phyloP scores from a whole-genome alignment of 2,888 invertebrate genomes.

The Brachycybe producta region DNA sequence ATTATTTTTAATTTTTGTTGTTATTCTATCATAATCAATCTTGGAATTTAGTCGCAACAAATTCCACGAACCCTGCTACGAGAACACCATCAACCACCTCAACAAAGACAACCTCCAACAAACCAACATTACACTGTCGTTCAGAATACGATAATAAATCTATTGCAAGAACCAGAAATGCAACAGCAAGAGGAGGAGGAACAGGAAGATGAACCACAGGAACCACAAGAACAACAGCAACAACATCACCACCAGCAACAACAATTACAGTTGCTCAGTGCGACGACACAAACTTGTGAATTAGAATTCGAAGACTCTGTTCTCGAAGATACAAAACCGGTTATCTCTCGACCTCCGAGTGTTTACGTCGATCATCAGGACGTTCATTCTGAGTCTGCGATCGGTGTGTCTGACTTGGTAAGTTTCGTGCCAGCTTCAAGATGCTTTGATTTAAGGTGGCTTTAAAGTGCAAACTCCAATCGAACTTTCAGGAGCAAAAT shows the following conservation, averaged over 20 bases:
- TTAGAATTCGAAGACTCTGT: slow-evolving; percentile 6
- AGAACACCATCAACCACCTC: too few relatives aligned
- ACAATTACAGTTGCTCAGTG: neutral
- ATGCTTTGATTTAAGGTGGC: too few relatives aligned
- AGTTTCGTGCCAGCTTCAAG: neutral
- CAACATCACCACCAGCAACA: neutral
- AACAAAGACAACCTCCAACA: too few relatives aligned
- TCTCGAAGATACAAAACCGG: slow-evolving; percentile 1
- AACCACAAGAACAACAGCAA: neutral
- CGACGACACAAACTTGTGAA: too few relatives aligned
- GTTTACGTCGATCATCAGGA: slow-evolving; percentile 5
- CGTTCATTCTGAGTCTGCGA: neutral
- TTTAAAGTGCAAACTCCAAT: too few relatives aligned
- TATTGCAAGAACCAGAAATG: too few relatives aligned
- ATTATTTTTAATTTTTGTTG: neutral
- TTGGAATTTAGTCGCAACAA: slow-evolving; percentile 15
- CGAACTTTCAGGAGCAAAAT: too few relatives aligned
- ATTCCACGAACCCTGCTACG: slow-evolving; percentile 18
- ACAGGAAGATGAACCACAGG: slow-evolving; percentile 1
- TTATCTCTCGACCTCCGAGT: neutral
- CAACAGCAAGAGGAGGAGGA: neutral
- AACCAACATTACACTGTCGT: too few relatives aligned
- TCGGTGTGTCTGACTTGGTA: neutral
- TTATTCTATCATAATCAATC: slow-evolving; percentile 1
- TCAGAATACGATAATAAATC: too few relatives aligned